These are phyloP conservation scores for Pterocles gutturalis DNA, from an alignment of 2,113 vertebrate genomes.

Conservation along the genomic window DNA sequence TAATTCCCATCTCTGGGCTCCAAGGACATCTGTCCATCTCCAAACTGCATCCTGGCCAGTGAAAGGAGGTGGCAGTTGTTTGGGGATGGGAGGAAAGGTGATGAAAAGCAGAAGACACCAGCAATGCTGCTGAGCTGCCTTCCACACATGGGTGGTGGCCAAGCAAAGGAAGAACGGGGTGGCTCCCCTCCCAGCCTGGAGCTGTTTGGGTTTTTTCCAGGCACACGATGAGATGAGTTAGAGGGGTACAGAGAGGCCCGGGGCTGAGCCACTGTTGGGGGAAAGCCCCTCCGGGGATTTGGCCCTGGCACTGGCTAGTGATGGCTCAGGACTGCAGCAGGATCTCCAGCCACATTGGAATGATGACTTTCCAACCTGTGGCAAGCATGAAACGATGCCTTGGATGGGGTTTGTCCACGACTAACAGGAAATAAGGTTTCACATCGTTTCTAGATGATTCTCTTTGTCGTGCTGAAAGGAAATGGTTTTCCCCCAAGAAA, in stretches of 20 bases:
- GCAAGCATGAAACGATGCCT: fast-evolving
- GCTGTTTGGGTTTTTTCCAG: not conserved
- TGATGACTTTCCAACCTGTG: not conserved
- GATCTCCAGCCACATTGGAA: not conserved
- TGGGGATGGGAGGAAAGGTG: not conserved
- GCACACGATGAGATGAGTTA: not conserved
- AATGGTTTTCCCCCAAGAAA: not conserved
- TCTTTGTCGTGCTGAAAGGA: not conserved
- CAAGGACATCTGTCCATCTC: not conserved
- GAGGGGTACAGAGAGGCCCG: not conserved
- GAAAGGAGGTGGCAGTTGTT: not conserved
- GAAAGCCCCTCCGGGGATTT: not conserved
- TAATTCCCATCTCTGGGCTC: not conserved
- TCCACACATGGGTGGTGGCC: not conserved
- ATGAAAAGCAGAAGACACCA: not conserved
- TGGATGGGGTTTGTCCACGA: not conserved
- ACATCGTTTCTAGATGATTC: not conserved
- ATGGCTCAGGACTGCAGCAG: not conserved
- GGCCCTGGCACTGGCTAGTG: not conserved
- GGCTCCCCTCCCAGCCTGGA: not conserved
- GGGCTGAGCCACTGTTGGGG: not conserved
- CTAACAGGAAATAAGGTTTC: not conserved
- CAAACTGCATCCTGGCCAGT: fast-evolving
- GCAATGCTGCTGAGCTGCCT: not conserved
- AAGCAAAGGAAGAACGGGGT: not conserved